Evolutionary conservation across 2,113 vertebrate genomes (phyloP).

Genomic region (Eretmodus cyanostictus): DNA sequence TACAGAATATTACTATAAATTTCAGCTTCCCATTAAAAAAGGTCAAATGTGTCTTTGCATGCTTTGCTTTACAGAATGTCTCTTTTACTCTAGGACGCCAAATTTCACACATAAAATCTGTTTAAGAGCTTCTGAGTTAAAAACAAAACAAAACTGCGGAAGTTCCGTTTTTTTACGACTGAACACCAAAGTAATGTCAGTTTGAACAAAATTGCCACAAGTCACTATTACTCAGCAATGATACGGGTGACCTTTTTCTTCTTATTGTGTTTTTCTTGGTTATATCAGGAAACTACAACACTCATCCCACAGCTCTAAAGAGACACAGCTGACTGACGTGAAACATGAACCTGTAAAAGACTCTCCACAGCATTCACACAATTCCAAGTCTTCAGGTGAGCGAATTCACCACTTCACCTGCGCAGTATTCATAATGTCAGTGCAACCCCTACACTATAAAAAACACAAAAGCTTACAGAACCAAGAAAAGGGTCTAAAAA

Average conservation of each 20-base stretch:
- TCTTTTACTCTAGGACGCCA: neutral
- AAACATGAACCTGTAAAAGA: constrained; percentile 67
- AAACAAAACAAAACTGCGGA: neutral
- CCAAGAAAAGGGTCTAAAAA: neutral
- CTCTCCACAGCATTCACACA: neutral
- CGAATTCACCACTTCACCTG: neutral
- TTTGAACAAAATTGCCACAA: neutral
- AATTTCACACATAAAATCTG: neutral
- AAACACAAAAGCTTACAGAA: neutral
- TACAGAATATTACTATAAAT: neutral
- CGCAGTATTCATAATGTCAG: neutral
- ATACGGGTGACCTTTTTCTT: neutral
- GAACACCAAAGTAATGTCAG: neutral
- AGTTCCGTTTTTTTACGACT: neutral
- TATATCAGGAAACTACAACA: constrained; percentile 76
- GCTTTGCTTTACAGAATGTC: neutral
- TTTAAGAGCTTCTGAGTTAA: neutral
- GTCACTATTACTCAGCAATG: neutral
- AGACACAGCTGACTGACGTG: constrained; percentile 74
- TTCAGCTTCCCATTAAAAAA: neutral
- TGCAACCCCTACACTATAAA: neutral
- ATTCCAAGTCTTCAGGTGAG: constrained; percentile 32
- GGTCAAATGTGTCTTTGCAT: neutral
- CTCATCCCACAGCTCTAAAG: constrained; percentile 74
- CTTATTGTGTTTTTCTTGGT: neutral